A percentile compares a stretch with the other conserved stretches of the same genome.
These are phyloP conservation scores for Belgica antarctica DNA, from an alignment of 2,888 invertebrate genomes.

Conservation along the genomic window DNA sequence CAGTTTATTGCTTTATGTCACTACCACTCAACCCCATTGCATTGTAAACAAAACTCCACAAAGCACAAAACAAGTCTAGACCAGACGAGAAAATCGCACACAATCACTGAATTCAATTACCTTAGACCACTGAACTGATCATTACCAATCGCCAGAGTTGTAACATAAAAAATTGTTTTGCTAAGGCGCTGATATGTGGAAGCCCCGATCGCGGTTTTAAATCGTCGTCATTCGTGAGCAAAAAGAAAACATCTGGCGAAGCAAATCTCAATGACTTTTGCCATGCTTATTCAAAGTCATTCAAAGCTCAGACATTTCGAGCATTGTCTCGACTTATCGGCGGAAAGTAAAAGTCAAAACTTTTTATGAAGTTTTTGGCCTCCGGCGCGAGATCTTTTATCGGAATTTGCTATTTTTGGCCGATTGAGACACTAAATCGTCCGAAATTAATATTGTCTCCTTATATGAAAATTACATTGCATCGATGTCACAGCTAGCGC, in stretches of 20 bases:
- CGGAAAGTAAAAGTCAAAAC: slow-evolving; percentile 25
- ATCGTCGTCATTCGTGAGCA: too few relatives aligned
- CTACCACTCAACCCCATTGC: neutral
- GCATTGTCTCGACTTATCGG: neutral
- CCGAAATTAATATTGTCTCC: slow-evolving; percentile 12
- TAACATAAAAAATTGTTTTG: neutral
- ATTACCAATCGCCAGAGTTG: slow-evolving; percentile 12
- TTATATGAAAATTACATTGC: neutral
- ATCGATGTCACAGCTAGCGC: neutral
- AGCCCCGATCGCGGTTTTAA: too few relatives aligned
- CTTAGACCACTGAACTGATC: too few relatives aligned
- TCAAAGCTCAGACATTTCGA: neutral
- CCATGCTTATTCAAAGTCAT: neutral
- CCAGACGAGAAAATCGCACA: slow-evolving; percentile 24
- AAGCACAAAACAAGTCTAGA: slow-evolving; percentile 1
- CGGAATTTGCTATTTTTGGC: neutral
- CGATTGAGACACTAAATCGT: slow-evolving; percentile 24
- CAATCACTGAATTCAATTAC: slow-evolving; percentile 34
- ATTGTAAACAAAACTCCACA: slow-evolving; percentile 13
- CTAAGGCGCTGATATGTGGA: neutral
- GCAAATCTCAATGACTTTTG: slow-evolving; percentile 11
- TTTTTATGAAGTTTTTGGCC: neutral
- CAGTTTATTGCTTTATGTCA: too few relatives aligned
- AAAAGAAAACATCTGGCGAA: slow-evolving; percentile 7
- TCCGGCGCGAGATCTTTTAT: neutral